Conservation (phyloP, 2,888 invertebrate genomes). For the Metalampra italica region DNA sequence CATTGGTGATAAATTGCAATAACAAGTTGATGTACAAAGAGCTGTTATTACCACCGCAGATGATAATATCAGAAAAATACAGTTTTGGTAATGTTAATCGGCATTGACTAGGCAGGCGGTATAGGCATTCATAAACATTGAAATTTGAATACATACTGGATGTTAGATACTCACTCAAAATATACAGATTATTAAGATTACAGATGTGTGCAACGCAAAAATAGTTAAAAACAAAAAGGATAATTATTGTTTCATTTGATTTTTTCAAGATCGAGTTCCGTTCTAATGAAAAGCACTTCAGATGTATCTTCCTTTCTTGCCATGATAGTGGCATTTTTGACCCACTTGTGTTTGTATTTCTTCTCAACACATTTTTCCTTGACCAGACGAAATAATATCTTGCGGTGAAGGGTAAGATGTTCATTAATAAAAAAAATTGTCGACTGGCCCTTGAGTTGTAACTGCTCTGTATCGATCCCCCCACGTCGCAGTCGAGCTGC, state of each 20-base stretch:
- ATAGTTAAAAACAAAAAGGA: background rate
- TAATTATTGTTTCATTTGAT: background rate
- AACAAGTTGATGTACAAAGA: background rate
- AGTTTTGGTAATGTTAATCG: too few species aligned
- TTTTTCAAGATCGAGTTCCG: background rate
- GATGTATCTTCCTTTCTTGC: background rate
- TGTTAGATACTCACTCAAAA: background rate
- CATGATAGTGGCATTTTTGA: background rate
- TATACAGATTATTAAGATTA: background rate
- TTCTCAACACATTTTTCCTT: background rate
- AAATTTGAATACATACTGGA: background rate
- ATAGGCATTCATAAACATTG: too few species aligned
- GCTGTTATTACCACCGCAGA: background rate
- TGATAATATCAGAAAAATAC: background rate
- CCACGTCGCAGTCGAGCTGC: background rate
- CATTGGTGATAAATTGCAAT: background rate
- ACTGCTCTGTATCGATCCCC: background rate
- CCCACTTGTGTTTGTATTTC: background rate
- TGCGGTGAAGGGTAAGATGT: background rate
- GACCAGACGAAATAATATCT: background rate
- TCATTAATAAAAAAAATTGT: background rate
- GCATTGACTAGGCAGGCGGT: too few species aligned
- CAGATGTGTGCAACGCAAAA: background rate
- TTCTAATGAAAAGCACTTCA: background rate
- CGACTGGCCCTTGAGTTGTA: background rate